Base-by-base conservation (phyloP, 92 coral and sea anemone genomes). In the Umimayanthus chanpuru region DNA sequence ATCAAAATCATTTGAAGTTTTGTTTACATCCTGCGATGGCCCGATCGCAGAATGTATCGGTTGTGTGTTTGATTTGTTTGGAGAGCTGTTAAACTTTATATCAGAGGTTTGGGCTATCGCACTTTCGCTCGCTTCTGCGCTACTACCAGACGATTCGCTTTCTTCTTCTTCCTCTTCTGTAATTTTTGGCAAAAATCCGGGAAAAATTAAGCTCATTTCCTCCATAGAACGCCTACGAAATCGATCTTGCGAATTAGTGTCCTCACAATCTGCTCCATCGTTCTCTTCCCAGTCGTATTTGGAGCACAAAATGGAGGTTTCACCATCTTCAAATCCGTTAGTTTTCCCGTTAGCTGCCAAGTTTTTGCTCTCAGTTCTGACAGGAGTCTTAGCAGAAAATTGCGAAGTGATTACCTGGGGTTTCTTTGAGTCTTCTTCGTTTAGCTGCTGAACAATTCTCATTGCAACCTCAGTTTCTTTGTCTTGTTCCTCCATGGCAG, bases 171-270 rank as follows among this genome's bases (percentile, higher is more conserved):
- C 94, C 64, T 96, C 99, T 88, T 96, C 99, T 12, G 92, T 82
- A 44, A 97, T 97, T 71, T 92, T 92, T 5, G 99, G 95, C 80
- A 97, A 86, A 91, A 89, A 80, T 43, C 98, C 98, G 26, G 99
- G 99, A 71, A 95, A 95, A 76, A 97, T 88, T 39, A 95, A 81
- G 77, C 94, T 95, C 93, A 95, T 93, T 79, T 97, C 98, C 72
- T 97, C 99, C 95, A 97, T 92, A 23, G 98, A 93, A 39, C 88
- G 94, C 77, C 97, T 91, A 40, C 94, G 89, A 87, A 43, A 50
- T 0, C 90, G 93, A 43, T 86, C 85, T 38, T 65, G 79, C 47
- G 67, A 43, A 26, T 77, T 56, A 39, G 28, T 43, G 32, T 67
- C 77, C 36, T 85, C 88, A 72, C 79, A 90, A 65, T 85, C 88